phyloP scores from a whole-genome alignment of 2,888 invertebrate genomes.

The Noctua fimbriata region DNA sequence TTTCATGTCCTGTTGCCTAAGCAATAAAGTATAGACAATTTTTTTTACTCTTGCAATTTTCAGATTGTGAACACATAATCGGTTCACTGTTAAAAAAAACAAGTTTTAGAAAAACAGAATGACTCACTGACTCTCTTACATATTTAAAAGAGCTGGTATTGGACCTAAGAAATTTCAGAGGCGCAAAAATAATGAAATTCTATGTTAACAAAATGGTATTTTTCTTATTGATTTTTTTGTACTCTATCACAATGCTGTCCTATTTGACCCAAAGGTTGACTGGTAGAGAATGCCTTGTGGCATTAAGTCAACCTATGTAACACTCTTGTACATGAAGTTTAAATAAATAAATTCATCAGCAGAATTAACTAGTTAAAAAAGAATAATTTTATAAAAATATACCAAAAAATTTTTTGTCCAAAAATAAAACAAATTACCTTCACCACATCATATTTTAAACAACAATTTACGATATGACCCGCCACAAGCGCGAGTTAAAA shows the following conservation, averaged over 20 bases:
- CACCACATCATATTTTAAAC: slow-evolving; percentile 20
- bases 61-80: background rate
- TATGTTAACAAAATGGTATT: too few relatives aligned
- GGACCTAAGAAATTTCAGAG: background rate
- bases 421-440: slow-evolving; percentile 39
- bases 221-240: too few relatives aligned
- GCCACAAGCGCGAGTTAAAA: slow-evolving; percentile 49
- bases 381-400: too few relatives aligned
- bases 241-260: too few relatives aligned
- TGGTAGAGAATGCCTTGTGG: too few relatives aligned
- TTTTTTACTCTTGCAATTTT: background rate
- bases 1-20: background rate
- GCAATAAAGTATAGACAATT: background rate
- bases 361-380: too few relatives aligned
- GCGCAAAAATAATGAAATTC: background rate
- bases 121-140: background rate
- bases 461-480: slow-evolving; percentile 51
- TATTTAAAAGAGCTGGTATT: background rate
- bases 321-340: too few relatives aligned
- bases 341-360: too few relatives aligned
- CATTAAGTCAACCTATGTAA: too few relatives aligned
- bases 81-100: background rate
- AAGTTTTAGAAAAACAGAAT: background rate
- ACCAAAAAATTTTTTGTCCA: background rate
- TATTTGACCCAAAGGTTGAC: too few relatives aligned